Evolutionary conservation across 2,888 invertebrate genomes (phyloP).

Genomic region (Cephus nigrinus): DNA sequence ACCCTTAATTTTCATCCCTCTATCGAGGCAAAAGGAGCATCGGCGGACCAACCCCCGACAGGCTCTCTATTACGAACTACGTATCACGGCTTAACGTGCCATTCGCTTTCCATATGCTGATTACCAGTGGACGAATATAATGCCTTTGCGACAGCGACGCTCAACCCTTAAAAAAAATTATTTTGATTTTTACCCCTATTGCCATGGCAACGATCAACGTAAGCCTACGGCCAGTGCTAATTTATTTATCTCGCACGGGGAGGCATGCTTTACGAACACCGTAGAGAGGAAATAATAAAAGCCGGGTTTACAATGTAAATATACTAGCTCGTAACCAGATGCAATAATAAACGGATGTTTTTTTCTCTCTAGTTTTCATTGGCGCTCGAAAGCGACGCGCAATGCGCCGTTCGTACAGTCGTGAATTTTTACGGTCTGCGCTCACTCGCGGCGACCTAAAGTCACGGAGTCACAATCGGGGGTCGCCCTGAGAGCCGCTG

Average conservation of each 20-base stretch:
- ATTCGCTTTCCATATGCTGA: slow-evolving; percentile 23
- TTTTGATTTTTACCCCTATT: not conserved
- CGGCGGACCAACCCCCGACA: not conserved
- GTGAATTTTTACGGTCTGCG: not conserved
- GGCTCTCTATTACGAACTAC: slow-evolving; percentile 19
- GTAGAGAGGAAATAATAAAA: not conserved
- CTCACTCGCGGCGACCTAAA: not conserved
- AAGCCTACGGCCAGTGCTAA: not conserved
- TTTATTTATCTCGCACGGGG: not conserved
- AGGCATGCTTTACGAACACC: not conserved
- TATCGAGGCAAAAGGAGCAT: not conserved
- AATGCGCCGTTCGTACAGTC: not conserved
- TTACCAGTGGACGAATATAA: slow-evolving; percentile 28
- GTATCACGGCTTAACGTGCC: slow-evolving; percentile 23
- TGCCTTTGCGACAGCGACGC: not conserved
- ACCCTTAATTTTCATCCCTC: not conserved
- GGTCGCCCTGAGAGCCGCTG: not conserved
- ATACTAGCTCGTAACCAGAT: not conserved
- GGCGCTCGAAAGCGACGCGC: not conserved
- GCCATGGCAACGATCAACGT: not conserved
- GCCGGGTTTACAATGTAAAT: not conserved
- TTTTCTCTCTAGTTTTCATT: not conserved
- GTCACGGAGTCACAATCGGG: not conserved
- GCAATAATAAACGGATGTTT: not conserved
- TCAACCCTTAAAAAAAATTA: not conserved